Evolutionary conservation across 2,797 vertebrate species (phyloP).

Genomic region (Alca torda): DNA sequence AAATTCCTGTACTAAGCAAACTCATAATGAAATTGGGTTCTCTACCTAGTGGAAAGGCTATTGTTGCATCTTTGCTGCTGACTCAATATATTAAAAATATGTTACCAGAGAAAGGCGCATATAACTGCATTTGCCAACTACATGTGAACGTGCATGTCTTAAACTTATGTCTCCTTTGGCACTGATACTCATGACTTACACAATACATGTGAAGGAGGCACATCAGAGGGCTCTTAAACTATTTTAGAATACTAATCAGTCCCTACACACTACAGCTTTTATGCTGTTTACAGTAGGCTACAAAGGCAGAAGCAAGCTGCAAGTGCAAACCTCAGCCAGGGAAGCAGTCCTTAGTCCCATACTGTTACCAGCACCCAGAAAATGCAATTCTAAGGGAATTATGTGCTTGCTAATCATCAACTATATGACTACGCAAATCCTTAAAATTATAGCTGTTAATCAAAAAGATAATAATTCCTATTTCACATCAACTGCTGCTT

Average conservation of each 20-base stretch:
- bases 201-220: constrained; percentile 43
- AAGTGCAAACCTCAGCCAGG: background rate
- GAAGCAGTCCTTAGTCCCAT: background rate
- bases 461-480: background rate
- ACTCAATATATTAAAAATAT: background rate
- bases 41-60: background rate
- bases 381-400: background rate
- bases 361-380: background rate
- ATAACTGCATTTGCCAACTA: background rate
- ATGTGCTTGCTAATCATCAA: background rate
- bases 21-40: background rate
- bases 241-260: constrained; percentile 54
- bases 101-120: background rate
- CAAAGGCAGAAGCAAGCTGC: constrained; percentile 31
- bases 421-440: background rate
- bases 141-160: background rate
- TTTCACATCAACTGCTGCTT: background rate
- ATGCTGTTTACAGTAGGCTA: constrained; percentile 35
- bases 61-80: background rate
- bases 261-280: constrained; percentile 51
- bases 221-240: constrained; percentile 21
- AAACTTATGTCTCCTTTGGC: constrained; percentile 11
- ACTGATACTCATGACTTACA: background rate
- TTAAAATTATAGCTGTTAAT: background rate
- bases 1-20: background rate